phyloP scores from a whole-genome alignment of 2,888 invertebrate genomes.

The Drosophila prolongata region DNA sequence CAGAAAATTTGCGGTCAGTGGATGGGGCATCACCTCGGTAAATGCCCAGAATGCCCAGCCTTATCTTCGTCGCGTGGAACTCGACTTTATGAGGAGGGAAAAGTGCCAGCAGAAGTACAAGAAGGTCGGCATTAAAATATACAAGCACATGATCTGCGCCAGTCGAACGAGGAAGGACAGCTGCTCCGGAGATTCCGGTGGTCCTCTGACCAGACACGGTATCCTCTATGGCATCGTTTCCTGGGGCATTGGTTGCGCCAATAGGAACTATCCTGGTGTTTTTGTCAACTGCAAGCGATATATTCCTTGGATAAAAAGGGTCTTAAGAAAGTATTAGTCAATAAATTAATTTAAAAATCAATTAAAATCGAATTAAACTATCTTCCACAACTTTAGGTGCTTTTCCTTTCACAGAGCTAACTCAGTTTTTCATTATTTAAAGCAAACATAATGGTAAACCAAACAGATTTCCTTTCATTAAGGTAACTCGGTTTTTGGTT shows the following conservation, averaged over 20 bases:
- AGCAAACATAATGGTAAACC: too few species aligned
- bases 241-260: conserved; percentile 60
- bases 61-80: conserved; percentile 23
- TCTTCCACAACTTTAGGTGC: too few species aligned
- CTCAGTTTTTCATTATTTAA: too few species aligned
- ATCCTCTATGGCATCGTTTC: conserved; percentile 57
- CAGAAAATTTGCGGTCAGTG: conserved; percentile 34
- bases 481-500: too few species aligned
- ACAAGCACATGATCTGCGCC: conserved; percentile 58
- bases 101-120: conserved; percentile 36
- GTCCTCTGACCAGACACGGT: conserved; percentile 37
- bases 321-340: conserved; percentile 1
- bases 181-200: conserved; percentile 64
- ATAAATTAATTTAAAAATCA: neutral
- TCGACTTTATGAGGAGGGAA: conserved; percentile 4
- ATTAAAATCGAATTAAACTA: neutral
- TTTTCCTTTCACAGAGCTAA: too few species aligned
- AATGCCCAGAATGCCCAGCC: conserved; percentile 40
- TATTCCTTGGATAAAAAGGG: conserved; percentile 37
- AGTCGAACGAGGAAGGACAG: conserved; percentile 32
- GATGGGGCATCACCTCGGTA: conserved; percentile 48
- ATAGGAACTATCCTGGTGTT: conserved; percentile 48
- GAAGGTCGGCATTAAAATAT: conserved; percentile 18
- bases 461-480: too few species aligned
- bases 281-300: conserved; percentile 27